Evolutionary conservation across 2,113 vertebrate species (phyloP), one percentile per base, ranked within the genome.

Genomic region (Phrynocephalus versicolor): DNA sequence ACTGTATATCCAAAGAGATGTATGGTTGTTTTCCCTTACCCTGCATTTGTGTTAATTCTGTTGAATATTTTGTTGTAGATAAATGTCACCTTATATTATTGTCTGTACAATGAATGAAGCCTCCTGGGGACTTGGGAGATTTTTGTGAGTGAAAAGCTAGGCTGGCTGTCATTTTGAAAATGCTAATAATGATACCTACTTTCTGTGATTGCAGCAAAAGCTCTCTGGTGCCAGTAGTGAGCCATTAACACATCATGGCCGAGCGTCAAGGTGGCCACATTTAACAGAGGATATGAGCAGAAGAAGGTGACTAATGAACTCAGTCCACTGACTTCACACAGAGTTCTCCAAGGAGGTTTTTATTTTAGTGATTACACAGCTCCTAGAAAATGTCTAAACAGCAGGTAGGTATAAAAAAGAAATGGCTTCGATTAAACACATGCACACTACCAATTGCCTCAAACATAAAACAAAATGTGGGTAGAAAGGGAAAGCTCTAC

Each of bases 81-180:
- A 91, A 92, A 87, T 79, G 2, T 85, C 84, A 23, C 45, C 92
- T 79, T 8, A 13, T 62, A 19, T 79, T 77, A 89, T 88, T 92
- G 39, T n/a, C 35, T 80, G 82, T 70, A 76, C 69, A 90, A 67
- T 72, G 82, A 71, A 88, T 83, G 83, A 85, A 92, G 89, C 88
- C 62, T 84, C 90, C 84, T 71, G 58, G 82, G 86, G 67, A 92
- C 89, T 90, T 18, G 15, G 62, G 35, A 18, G 51, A 79, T 33
- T 27, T 88, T 58, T 86, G 83, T 81, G 82, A 93, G 71, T 67
- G 64, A 89, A 91, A 95, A 92, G 84, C 82, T 85, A 91, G 84
- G 79, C n/a, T 78, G 86, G 89, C 82, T 58, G 72, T 85, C 85
- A 37, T 88, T 89, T 79, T 89, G 75, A 77, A 92, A 89, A 86